phyloP scores from a whole-genome alignment of 2,797 vertebrate genomes.

The Acipenser oxyrinchus region DNA sequence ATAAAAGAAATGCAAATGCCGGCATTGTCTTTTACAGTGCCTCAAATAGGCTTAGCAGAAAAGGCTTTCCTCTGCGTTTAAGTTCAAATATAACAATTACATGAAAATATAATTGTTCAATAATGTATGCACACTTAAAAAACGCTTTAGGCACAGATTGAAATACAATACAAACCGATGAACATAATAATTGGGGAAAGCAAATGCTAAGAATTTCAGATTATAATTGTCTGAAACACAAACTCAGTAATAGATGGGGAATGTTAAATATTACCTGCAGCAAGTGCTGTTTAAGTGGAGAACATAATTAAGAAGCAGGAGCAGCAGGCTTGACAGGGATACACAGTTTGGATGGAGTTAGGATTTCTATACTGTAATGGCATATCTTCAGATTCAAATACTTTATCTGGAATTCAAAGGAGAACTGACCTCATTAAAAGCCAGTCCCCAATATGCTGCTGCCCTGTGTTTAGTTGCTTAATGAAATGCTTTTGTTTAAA shows the following conservation, averaged over 20 bases:
- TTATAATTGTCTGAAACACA: conserved; percentile 33
- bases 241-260: conserved; percentile 26
- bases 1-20: no score
- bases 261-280: conserved; percentile 16
- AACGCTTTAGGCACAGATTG: conserved; percentile 27
- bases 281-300: not conserved
- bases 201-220: conserved; percentile 41
- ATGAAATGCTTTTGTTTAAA: conserved; percentile 11
- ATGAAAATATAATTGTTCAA: conserved; percentile 40
- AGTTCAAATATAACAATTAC: conserved; percentile 26
- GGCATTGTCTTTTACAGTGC: no score
- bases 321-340: conserved; percentile 3
- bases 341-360: conserved; percentile 21
- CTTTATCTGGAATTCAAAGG: conserved; percentile 58
- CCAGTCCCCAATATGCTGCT: conserved; percentile 41
- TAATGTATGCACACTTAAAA: conserved; percentile 32
- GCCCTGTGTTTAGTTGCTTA: conserved; percentile 19
- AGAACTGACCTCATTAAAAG: conserved; percentile 59
- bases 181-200: conserved; percentile 31
- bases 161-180: conserved; percentile 18
- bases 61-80: not conserved
- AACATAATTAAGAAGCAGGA: conserved; percentile 13
- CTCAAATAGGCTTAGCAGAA: not conserved
- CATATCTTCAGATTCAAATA: conserved; percentile 51
- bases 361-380: conserved; percentile 28